A percentile compares a stretch with the other conserved stretches of the same genome.
phyloP scores from a whole-genome alignment of 2,797 vertebrate species.

The Lithobates pipiens region DNA sequence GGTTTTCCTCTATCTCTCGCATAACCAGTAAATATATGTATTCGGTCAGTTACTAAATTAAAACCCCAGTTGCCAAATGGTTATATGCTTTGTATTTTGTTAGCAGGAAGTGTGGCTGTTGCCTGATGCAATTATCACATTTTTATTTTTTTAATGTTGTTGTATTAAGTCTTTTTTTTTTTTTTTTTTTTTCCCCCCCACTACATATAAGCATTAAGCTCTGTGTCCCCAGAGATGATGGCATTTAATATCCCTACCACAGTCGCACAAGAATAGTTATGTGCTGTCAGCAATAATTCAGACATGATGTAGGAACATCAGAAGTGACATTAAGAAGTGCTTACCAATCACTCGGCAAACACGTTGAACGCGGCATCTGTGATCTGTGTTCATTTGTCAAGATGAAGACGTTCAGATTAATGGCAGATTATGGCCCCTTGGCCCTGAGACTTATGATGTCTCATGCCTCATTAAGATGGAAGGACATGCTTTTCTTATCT shows the following conservation, averaged over 20 bases:
- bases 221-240: not conserved
- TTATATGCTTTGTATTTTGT: too few species aligned
- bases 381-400: constrained; percentile 35
- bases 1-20: not conserved
- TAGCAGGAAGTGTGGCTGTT: too few species aligned
- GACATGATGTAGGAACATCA: constrained; percentile 2
- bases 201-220: not conserved
- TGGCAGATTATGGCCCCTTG: constrained; percentile 14
- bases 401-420: constrained; percentile 10
- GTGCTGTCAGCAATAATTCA: not conserved
- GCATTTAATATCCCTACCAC: not conserved
- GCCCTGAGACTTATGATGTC: constrained; percentile 16
- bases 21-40: not conserved
- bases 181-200: not conserved
- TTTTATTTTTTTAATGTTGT: too few species aligned
- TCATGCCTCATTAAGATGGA: constrained; percentile 36
- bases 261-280: not conserved
- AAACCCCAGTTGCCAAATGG: not conserved
- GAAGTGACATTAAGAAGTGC: constrained; percentile 17
- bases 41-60: not conserved
- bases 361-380: constrained; percentile 17
- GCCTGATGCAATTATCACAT: too few species aligned
- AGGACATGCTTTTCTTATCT: constrained; percentile 23
- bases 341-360: constrained; percentile 7
- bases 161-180: not conserved